phyloP scores from a whole-genome alignment of 2,797 vertebrate genomes.

The Poeciliopsis turneri region DNA sequence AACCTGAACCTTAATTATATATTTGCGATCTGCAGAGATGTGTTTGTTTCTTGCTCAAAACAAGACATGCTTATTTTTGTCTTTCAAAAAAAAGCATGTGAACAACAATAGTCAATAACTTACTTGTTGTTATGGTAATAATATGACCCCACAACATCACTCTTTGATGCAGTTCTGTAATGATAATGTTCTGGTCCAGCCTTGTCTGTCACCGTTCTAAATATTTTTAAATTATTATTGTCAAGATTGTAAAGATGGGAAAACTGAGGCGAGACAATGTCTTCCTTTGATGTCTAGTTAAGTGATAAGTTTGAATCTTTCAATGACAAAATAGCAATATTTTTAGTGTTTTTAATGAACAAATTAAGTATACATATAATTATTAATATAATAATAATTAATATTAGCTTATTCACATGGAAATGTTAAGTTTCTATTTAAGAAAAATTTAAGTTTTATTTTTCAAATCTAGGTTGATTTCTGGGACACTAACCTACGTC shows the following conservation, averaged over 20 bases:
- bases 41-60: not conserved
- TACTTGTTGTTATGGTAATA: not conserved
- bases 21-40: not conserved
- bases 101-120: not conserved
- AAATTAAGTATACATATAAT: not conserved
- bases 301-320: not conserved
- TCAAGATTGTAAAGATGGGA: not conserved
- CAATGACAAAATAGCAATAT: not conserved
- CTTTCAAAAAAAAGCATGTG: not conserved
- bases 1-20: not conserved
- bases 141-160: not conserved
- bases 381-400: no score
- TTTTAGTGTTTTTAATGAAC: not conserved
- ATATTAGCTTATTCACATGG: not conserved
- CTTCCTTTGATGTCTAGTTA: not conserved
- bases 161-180: not conserved
- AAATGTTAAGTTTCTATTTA: not conserved
- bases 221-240: not conserved
- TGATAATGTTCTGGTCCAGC: not conserved
- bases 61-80: no score
- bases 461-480: not conserved
- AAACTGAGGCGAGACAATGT: not conserved
- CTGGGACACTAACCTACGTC: not conserved
- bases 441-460: not conserved
- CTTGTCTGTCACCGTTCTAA: not conserved